Percentiles rank a stretch among this genome's conserved stretches.
Conservation (phyloP, 2,113 vertebrate genomes). For the Alligator mississippiensis region DNA sequence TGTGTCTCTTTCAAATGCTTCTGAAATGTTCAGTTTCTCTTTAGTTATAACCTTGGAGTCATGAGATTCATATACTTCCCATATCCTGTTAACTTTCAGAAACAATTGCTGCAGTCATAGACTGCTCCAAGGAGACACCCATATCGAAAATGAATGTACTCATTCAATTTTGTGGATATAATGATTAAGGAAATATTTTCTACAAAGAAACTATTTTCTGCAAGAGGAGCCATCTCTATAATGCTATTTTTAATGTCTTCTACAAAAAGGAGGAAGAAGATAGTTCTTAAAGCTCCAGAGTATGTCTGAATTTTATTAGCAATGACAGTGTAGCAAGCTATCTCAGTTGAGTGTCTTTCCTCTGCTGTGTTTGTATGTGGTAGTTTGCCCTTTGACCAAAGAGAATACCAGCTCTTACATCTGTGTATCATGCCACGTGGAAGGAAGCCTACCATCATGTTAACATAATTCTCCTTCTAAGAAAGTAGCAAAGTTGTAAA, state of each 20-base stretch:
- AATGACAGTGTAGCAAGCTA: not conserved
- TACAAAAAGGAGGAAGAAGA: not conserved
- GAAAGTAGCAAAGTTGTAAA: not conserved
- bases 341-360: not conserved
- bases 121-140: too few relatives aligned
- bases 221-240: not conserved
- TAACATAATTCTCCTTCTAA: not conserved
- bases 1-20: too few relatives aligned
- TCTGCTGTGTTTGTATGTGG: not conserved
- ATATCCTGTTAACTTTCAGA: too few relatives aligned
- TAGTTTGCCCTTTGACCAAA: not conserved
- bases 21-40: too few relatives aligned
- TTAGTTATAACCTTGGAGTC: too few relatives aligned
- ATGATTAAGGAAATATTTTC: not conserved
- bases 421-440: not conserved
- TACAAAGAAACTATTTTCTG: not conserved
- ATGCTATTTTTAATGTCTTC: not conserved
- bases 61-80: too few relatives aligned
- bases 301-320: not conserved
- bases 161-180: not conserved
- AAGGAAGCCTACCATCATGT: not conserved
- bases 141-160: not conserved
- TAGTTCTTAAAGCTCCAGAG: not conserved
- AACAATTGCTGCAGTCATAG: too few relatives aligned
- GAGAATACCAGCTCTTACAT: not conserved